Evolutionary conservation across 2,888 invertebrate species (phyloP), one percentile per base, ranked within the genome.

Genomic region (Priocnemis perturbator): DNA sequence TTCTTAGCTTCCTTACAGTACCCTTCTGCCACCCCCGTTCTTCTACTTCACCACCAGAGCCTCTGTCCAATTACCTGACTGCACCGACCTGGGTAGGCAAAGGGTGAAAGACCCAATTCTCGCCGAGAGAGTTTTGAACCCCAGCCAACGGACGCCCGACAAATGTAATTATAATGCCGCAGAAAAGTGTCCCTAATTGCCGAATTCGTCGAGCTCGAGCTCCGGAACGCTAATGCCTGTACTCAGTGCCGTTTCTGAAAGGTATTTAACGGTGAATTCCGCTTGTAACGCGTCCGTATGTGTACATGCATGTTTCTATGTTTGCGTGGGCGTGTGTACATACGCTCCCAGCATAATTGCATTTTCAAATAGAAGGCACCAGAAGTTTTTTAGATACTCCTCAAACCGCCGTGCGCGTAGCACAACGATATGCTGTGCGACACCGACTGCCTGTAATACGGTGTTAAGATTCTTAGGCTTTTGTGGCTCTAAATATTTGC

Each of bases 121-220:
- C 21, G 63, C 21, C 68, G 72, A 72, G 73, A 66, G 74, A 69
- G 67, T 79, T 82, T 78, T 83, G 83, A 82, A 83, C 73, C 69
- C 65, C 26, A 64, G 81, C 83, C 83, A 83, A 79, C 73, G 69
- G 55, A 5, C 55, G 56, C 64, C 60, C 67, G 73, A 67, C 71
- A 77, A 74, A 78, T 73, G 80, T 73, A 82, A 82, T 81, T 80
- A 82, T 72, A 76, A 73, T 67, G 74, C 71, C 65, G 74, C 73
- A 68, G 76, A 73, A 80, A 74, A 79, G 74, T 75, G 77, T 77
- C 60, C 69, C 71, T 81, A 82, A 82, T 81, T 82, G 80, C 72
- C 76, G 76, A 81, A 81, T 74, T 71, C 65, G 69, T 62, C 67
- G 69, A 56, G 64, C 68, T 63, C 44, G 55, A 64, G 64, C 53